Evolutionary conservation across 1,140 invertebrate species (phyloP).

Genomic region (Brachionus angularis): DNA sequence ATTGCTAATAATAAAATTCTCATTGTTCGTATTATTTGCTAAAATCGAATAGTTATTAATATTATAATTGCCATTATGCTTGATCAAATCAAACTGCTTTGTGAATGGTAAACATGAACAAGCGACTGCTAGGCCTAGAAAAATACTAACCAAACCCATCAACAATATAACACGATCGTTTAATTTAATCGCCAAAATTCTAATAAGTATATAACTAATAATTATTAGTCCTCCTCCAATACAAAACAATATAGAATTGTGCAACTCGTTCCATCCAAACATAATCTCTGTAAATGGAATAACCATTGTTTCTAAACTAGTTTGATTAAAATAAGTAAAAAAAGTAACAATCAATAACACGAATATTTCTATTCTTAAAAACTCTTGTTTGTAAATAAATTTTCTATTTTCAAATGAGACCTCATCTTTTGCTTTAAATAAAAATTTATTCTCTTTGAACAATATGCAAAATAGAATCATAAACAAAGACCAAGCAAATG

Average conservation of each 20-base stretch:
- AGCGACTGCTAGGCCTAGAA: conserved; percentile 10
- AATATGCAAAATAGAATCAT: conserved; percentile 7
- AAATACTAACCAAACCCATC: conserved; percentile 14
- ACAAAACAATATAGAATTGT: conserved; percentile 42
- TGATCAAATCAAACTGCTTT: neutral
- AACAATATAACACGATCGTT: conserved; percentile 20
- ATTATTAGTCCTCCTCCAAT: conserved; percentile 28
- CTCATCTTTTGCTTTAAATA: neutral
- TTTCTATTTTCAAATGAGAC: conserved; percentile 31
- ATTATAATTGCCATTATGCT: neutral
- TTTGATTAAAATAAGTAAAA: conserved; percentile 47
- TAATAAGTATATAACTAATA: conserved; percentile 1
- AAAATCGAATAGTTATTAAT: neutral
- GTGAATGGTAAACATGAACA: conserved; percentile 18
- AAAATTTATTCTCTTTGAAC: neutral
- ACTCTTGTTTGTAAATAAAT: conserved; percentile 12
- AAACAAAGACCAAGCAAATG: neutral
- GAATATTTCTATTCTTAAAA: conserved; percentile 46
- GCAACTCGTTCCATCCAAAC: conserved; percentile 22
- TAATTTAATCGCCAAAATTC: conserved; percentile 14
- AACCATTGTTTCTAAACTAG: conserved; percentile 45
- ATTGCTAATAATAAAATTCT: neutral
- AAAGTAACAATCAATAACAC: conserved; percentile 46
- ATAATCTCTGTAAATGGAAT: conserved; percentile 37
- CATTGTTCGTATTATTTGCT: neutral